Conservation (phyloP, 2,113 vertebrate genomes). For the Formicarius rufipectus region DNA sequence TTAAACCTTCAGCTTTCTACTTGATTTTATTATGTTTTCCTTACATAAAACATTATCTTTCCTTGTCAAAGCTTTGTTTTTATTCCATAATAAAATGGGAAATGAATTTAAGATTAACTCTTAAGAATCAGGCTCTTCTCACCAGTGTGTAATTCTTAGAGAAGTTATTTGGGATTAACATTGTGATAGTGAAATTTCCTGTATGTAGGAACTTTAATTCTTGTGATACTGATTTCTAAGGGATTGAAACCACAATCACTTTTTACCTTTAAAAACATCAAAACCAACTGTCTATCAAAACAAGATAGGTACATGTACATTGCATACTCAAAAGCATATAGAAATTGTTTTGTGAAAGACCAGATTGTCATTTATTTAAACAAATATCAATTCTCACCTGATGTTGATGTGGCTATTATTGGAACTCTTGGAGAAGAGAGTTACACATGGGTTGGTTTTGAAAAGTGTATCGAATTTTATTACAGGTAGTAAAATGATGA, state of each 20-base stretch:
- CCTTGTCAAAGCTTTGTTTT: background rate
- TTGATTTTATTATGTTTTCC: background rate
- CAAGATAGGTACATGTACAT: background rate
- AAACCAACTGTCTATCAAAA: background rate
- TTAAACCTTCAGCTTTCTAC: background rate
- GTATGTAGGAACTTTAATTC: background rate
- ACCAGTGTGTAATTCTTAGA: background rate
- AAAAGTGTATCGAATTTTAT: background rate
- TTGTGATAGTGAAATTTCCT: background rate
- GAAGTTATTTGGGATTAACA: background rate
- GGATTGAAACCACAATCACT: background rate
- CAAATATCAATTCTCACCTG: fast-evolving
- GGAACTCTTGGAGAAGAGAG: background rate
- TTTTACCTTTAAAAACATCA: background rate
- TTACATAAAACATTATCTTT: background rate
- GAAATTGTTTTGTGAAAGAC: background rate
- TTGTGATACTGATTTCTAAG: background rate
- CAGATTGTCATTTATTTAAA: background rate
- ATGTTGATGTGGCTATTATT: background rate
- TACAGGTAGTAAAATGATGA: background rate
- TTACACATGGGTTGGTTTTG: background rate
- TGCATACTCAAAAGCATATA: background rate
- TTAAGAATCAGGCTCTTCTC: background rate
- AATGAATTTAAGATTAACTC: background rate
- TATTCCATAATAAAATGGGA: background rate